Evolutionary conservation across 2,797 vertebrate species (phyloP).

Genomic region (Myoxocephalus aenaeus): DNA sequence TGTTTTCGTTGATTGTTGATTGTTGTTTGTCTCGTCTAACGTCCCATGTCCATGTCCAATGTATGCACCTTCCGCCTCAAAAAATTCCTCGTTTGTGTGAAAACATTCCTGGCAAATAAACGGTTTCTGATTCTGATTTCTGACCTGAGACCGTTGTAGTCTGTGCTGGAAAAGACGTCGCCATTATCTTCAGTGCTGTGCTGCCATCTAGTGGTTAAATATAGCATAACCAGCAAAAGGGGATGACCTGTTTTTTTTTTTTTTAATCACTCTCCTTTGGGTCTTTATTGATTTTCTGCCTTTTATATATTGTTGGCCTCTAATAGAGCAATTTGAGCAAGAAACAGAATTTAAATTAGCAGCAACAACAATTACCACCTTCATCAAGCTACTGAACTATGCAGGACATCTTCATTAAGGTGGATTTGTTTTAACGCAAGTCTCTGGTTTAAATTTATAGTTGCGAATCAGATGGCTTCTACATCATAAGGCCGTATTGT

Average conservation of each 20-base stretch:
- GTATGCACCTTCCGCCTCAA: too few relatives aligned
- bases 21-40: too few relatives aligned
- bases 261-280: background rate
- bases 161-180: background rate
- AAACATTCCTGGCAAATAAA: too few relatives aligned
- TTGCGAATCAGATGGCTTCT: background rate
- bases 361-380: background rate
- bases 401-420: background rate
- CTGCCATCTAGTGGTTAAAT: slow-evolving; percentile 60
- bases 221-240: background rate
- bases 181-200: slow-evolving; percentile 3
- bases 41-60: too few relatives aligned
- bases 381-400: background rate
- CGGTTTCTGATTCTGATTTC: too few relatives aligned
- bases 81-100: too few relatives aligned
- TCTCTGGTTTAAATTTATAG: background rate
- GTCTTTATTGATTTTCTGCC: background rate
- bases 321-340: background rate
- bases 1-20: too few relatives aligned
- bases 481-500: too few relatives aligned
- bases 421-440: background rate
- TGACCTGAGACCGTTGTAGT: background rate
- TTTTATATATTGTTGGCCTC: background rate
- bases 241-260: background rate
- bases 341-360: background rate